phyloP scores from a whole-genome alignment of 1,140 invertebrate genomes.

The Diprion similis region DNA sequence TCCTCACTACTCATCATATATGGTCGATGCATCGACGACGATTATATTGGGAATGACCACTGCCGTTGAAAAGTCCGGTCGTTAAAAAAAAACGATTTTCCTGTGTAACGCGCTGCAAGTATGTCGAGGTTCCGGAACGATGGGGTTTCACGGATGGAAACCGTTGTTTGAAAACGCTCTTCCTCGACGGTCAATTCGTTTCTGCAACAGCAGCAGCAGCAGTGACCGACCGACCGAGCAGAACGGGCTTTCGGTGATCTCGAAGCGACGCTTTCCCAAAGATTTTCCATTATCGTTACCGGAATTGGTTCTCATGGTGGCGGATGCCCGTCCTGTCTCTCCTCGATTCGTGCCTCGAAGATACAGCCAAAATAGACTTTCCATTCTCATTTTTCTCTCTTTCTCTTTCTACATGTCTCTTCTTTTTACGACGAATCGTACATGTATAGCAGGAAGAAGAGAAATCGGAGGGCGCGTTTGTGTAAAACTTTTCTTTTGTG shows the following conservation, averaged over 20 bases:
- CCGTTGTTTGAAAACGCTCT: background rate
- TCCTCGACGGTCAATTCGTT: background rate
- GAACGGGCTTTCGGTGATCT: background rate
- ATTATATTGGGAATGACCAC: too few relatives aligned
- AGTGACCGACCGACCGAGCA: too few relatives aligned
- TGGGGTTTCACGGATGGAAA: background rate
- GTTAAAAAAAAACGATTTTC: too few relatives aligned
- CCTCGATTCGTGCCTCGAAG: background rate
- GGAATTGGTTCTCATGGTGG: background rate
- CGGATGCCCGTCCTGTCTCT: background rate
- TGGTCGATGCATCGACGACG: too few relatives aligned
- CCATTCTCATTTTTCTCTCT: background rate
- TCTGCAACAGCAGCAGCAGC: too few relatives aligned
- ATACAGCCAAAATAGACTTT: slow-evolving; percentile 4
- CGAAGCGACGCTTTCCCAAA: background rate
- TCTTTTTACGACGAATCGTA: background rate
- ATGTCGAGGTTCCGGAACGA: too few relatives aligned
- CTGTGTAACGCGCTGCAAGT: too few relatives aligned
- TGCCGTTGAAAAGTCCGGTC: too few relatives aligned
- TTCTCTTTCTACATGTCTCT: background rate
- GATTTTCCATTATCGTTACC: slow-evolving; percentile 5
- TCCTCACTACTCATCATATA: too few relatives aligned
- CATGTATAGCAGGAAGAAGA: background rate
- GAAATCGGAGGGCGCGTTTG: background rate
- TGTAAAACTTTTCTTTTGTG: slow-evolving; percentile 1